phyloP scores from a whole-genome alignment of 2,888 invertebrate species.

The Drosophila acutilabella region DNA sequence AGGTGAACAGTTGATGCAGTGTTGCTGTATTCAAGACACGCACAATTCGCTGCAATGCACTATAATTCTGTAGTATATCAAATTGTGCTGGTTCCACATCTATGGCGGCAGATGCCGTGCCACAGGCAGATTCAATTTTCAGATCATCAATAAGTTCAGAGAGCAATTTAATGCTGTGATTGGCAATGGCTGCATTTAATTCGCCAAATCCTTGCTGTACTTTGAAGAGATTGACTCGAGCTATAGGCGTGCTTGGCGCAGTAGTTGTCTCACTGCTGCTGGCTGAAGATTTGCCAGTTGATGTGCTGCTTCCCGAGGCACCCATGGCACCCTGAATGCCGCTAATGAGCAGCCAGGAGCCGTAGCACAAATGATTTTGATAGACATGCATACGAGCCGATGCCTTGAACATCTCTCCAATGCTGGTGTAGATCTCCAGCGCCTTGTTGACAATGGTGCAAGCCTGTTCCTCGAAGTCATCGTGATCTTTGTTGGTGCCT shows the following conservation, averaged over 20 bases:
- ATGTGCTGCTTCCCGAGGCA: constrained; percentile 87
- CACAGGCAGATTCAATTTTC: constrained; percentile 83
- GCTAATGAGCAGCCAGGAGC: constrained; percentile 94
- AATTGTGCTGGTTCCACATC: constrained; percentile 83
- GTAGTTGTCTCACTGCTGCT: constrained; percentile 76
- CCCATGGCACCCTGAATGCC: constrained; percentile 94
- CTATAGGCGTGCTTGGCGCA: constrained; percentile 83
- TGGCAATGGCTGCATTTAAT: constrained; percentile 94
- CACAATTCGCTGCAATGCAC: constrained; percentile 85
- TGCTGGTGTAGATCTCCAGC: constrained; percentile 92
- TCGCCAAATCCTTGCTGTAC: constrained; percentile 94
- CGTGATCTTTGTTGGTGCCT: constrained; percentile 86
- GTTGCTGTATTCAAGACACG: constrained; percentile 86
- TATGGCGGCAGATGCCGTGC: constrained; percentile 15
- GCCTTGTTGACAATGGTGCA: constrained; percentile 94
- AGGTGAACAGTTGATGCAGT: constrained; percentile 90
- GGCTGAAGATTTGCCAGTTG: constrained; percentile 85
- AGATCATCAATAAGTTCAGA: constrained; percentile 84
- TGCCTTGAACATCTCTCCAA: constrained; percentile 92
- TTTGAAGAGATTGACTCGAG: constrained; percentile 89
- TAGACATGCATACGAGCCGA: constrained; percentile 94
- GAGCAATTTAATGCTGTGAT: constrained; percentile 91
- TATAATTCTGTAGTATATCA: constrained; percentile 85
- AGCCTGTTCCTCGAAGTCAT: constrained; percentile 93
- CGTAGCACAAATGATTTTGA: constrained; percentile 95